These are phyloP conservation scores for Cylas formicarius DNA, from an alignment of 1,140 invertebrate genomes.

Conservation along the genomic window DNA sequence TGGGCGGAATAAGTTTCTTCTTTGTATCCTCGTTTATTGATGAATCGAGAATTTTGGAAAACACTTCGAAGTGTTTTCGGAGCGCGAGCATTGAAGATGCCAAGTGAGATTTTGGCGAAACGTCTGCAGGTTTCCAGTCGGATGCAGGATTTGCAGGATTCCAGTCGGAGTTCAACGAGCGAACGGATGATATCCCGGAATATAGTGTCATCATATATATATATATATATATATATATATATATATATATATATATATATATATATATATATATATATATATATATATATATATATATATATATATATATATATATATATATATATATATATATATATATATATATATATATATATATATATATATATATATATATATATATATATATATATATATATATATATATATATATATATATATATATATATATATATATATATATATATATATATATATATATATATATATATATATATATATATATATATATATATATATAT, in stretches of 20 bases:
- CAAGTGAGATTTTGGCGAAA: too few species aligned
- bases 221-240: constrained; percentile 6
- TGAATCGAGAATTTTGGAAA: too few species aligned
- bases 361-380: constrained; percentile 7
- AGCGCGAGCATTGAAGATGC: too few species aligned
- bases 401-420: constrained; percentile 7
- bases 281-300: constrained; percentile 5
- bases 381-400: constrained; percentile 7
- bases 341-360: constrained; percentile 6
- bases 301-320: constrained; percentile 7
- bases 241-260: constrained; percentile 5
- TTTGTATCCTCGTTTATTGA: too few species aligned
- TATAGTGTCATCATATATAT: constrained; percentile 1
- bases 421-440: constrained; percentile 7
- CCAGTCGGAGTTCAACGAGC: too few species aligned
- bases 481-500: constrained; percentile 3
- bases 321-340: constrained; percentile 6
- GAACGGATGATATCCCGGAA: too few species aligned
- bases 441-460: constrained; percentile 7
- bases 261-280: constrained; percentile 7
- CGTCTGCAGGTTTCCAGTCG: too few species aligned
- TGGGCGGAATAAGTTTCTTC: too few species aligned
- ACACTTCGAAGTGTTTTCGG: too few species aligned
- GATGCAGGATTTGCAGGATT: too few species aligned
- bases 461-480: constrained; percentile 7